phyloP scores from a whole-genome alignment of 2,888 invertebrate species.

The Phaonia tiefii region DNA sequence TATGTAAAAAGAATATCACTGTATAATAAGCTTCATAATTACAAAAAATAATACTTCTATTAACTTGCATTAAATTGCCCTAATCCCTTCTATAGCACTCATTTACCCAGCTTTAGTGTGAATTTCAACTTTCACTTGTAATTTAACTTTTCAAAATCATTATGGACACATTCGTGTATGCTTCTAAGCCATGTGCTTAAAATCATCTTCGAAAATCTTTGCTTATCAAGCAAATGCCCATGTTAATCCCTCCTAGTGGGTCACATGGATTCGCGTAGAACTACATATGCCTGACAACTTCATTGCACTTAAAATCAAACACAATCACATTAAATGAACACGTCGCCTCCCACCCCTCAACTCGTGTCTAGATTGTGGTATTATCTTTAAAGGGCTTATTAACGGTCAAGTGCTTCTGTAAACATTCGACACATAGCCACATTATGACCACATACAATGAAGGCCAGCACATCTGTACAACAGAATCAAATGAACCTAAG shows the following conservation, averaged over 20 bases:
- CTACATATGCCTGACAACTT: slow-evolving; percentile 48
- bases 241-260: slow-evolving; percentile 53
- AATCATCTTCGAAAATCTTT: slow-evolving; percentile 27
- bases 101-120: too few relatives aligned
- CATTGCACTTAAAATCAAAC: slow-evolving; percentile 56
- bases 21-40: too few relatives aligned
- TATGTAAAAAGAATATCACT: too few relatives aligned
- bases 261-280: slow-evolving; percentile 42
- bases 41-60: too few relatives aligned
- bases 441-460: slow-evolving; percentile 2
- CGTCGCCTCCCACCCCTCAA: slow-evolving; percentile 37
- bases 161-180: neutral
- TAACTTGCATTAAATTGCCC: too few relatives aligned
- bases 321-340: slow-evolving; percentile 34
- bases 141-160: neutral
- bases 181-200: neutral
- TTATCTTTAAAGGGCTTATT: slow-evolving; percentile 59
- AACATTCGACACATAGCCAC: slow-evolving; percentile 51
- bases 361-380: slow-evolving; percentile 61
- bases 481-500: too few relatives aligned
- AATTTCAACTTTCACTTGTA: too few relatives aligned
- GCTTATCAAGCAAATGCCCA: slow-evolving; percentile 47
- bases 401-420: slow-evolving; percentile 64
- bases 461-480: neutral
- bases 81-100: too few relatives aligned